Evolutionary conservation across 1,140 invertebrate species (phyloP).

Genomic region (Vollenhovia emeryi): DNA sequence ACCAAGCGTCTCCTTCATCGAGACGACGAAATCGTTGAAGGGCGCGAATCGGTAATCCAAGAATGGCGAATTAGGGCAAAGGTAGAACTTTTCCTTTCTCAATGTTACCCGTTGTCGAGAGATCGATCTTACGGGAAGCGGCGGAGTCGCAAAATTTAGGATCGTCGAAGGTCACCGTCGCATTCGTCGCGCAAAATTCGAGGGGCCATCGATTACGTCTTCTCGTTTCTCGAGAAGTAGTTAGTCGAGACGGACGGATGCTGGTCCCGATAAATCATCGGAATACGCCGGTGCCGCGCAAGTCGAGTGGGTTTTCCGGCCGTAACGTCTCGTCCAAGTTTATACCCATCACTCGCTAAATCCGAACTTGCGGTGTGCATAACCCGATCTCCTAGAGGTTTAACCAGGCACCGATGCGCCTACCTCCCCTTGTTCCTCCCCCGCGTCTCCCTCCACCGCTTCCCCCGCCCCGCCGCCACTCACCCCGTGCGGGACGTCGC

Average conservation of each 20-base stretch:
- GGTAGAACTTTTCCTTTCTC: not conserved
- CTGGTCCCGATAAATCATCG: conserved; percentile 41
- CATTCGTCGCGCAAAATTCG: not conserved
- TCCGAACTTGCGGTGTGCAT: conserved; percentile 74
- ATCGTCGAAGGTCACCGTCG: conserved; percentile 6
- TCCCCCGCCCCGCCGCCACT: not conserved
- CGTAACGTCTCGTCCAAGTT: conserved; percentile 61
- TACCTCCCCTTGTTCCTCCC: conserved; percentile 49
- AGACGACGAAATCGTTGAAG: not conserved
- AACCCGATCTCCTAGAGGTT: conserved; percentile 76
- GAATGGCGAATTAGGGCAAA: not conserved
- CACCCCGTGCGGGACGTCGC: conserved; percentile 58
- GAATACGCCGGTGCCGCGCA: conserved; percentile 23
- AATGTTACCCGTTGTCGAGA: not conserved
- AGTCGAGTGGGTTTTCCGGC: conserved; percentile 39
- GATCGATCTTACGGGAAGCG: not conserved
- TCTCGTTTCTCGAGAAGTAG: conserved; percentile 19
- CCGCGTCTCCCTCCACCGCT: not conserved
- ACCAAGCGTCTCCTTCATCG: conserved; percentile 16
- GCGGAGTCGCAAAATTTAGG: not conserved
- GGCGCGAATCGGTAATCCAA: not conserved
- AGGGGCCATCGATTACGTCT: conserved; percentile 5
- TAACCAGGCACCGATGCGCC: conserved; percentile 70
- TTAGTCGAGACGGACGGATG: not conserved
- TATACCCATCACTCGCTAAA: conserved; percentile 71